Evolutionary conservation across 2,113 vertebrate species (phyloP).

Genomic region (Zosterops pallidus): DNA sequence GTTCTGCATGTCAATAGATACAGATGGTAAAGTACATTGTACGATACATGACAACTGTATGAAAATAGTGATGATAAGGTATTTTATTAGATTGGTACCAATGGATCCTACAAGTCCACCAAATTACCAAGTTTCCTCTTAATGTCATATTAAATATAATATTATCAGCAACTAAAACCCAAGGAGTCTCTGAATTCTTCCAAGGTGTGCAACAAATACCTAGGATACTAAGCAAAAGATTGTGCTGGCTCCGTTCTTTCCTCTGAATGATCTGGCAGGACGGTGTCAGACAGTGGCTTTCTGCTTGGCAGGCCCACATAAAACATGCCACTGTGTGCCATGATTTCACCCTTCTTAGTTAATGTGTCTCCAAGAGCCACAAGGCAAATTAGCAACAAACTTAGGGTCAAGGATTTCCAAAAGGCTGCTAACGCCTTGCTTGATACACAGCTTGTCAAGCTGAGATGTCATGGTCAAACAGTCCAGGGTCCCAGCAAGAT

Average conservation of each 20-base stretch:
- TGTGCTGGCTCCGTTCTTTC: background rate
- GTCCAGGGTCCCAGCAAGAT: background rate
- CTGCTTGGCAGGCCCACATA: background rate
- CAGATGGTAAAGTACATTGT: background rate
- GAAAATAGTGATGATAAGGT: background rate
- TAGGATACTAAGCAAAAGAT: constrained; percentile 19
- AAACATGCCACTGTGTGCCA: background rate
- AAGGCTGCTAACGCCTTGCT: background rate
- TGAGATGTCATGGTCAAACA: background rate
- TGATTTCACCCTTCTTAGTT: background rate
- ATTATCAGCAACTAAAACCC: background rate
- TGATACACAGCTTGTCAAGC: background rate
- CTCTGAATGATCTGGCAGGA: background rate
- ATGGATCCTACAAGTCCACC: background rate
- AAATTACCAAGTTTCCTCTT: background rate
- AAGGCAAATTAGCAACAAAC: background rate
- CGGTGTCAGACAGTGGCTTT: background rate
- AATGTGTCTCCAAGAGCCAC: background rate
- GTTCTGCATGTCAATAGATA: background rate
- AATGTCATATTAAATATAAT: background rate
- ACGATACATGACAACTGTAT: background rate
- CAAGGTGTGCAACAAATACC: background rate
- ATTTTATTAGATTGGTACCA: background rate
- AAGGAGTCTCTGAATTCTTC: constrained; percentile 2
- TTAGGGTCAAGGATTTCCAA: constrained; percentile 20